phyloP scores from a whole-genome alignment of 2,888 invertebrate species.

The Ashinkailepas kermadecensis region DNA sequence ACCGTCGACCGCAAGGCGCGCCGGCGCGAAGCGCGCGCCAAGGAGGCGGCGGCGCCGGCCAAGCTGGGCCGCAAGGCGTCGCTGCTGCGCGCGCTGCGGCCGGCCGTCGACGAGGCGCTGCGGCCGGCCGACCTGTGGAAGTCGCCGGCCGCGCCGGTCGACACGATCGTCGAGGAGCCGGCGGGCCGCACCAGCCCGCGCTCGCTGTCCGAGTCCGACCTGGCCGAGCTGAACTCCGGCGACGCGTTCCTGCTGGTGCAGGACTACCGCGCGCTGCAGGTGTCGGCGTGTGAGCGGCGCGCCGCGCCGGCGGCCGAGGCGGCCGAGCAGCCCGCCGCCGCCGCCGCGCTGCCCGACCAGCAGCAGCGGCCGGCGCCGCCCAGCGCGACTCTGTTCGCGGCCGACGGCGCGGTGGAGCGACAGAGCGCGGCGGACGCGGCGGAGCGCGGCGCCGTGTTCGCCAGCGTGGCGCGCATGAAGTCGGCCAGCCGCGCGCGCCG shows the following conservation, averaged over 20 bases:
- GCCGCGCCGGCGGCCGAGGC: too few species aligned
- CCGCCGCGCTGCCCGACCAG: too few species aligned
- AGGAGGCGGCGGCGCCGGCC: too few species aligned
- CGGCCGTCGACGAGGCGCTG: neutral
- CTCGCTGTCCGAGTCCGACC: neutral
- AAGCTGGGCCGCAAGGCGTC: neutral
- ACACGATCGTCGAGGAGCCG: neutral
- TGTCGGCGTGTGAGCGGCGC: too few species aligned
- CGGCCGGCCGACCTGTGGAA: neutral
- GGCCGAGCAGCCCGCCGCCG: too few species aligned
- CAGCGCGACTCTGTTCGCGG: too few species aligned
- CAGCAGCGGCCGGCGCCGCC: too few species aligned
- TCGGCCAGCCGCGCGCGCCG: constrained; percentile 1
- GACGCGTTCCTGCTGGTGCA: constrained; percentile 5
- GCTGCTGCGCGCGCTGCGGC: neutral
- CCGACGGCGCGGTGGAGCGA: too few species aligned
- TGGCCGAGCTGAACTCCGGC: neutral
- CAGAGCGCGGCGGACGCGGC: too few species aligned
- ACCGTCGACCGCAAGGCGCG: constrained; percentile 16
- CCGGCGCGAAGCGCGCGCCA: neutral
- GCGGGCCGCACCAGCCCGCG: neutral
- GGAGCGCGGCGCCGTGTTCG: neutral
- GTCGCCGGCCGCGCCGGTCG: neutral
- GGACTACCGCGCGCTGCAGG: neutral
- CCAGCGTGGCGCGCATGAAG: neutral